Conservation (phyloP, 2,113 vertebrate species). For the Dicaeum eximium region DNA sequence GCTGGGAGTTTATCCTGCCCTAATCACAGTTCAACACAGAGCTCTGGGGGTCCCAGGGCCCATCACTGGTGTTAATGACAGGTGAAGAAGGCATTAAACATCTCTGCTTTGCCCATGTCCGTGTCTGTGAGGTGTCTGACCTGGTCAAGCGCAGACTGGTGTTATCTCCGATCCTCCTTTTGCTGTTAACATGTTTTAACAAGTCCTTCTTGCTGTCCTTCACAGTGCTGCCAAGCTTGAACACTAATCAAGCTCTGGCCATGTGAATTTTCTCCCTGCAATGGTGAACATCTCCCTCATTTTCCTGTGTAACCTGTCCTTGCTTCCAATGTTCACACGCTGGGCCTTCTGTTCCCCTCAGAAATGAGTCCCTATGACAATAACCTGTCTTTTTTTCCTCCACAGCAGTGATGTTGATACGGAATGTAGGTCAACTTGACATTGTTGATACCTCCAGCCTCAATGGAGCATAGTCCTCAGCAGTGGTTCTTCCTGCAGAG, state of each 20-base stretch:
- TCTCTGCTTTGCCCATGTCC: not conserved
- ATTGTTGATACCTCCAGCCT: not conserved
- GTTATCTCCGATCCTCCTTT: not conserved
- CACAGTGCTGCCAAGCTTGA: not conserved
- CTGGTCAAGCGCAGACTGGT: rapidly evolving
- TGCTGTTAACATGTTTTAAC: not conserved
- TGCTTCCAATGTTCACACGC: not conserved
- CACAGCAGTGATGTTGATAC: not conserved
- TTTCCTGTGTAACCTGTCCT: not conserved
- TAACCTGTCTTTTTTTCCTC: not conserved
- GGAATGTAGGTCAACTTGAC: not conserved
- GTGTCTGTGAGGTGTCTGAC: not conserved
- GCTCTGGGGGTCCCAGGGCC: not conserved
- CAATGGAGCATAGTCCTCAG: not conserved
- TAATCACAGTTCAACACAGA: not conserved
- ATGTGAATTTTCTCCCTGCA: not conserved
- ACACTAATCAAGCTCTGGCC: not conserved
- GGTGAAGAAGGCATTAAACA: not conserved
- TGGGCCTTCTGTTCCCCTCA: not conserved
- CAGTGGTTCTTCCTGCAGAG: not conserved
- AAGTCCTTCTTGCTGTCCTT: not conserved
- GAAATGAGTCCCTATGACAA: not conserved
- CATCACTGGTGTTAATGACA: not conserved
- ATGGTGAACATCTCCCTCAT: not conserved
- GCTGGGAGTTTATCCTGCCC: not conserved